Conservation (phyloP, 2,888 invertebrate genomes). For the Brenthis daphne region DNA sequence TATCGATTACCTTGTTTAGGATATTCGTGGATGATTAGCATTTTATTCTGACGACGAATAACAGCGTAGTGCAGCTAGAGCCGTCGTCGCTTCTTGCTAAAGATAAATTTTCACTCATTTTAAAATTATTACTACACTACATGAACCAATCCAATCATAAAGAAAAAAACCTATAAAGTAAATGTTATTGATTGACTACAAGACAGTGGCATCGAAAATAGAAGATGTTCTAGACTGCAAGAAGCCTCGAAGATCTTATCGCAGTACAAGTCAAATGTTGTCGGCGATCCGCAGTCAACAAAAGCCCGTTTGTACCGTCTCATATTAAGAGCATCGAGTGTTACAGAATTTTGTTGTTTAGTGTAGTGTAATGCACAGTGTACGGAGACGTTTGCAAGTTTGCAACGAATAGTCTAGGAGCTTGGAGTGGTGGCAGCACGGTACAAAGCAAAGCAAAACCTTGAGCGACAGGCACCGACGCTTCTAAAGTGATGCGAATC, state of each 20-base stretch:
- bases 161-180: slow-evolving; percentile 43
- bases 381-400: slow-evolving; percentile 67
- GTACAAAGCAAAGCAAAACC: slow-evolving; percentile 70
- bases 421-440: slow-evolving; percentile 74
- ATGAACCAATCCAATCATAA: slow-evolving; percentile 47
- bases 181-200: slow-evolving; percentile 41
- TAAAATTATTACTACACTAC: slow-evolving; percentile 47
- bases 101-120: slow-evolving; percentile 47
- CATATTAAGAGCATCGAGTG: slow-evolving; percentile 76
- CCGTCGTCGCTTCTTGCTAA: slow-evolving; percentile 70
- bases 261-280: slow-evolving; percentile 38
- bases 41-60: slow-evolving; percentile 25
- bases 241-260: slow-evolving; percentile 44
- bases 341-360: slow-evolving; percentile 77
- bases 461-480: slow-evolving; percentile 75
- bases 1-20: slow-evolving; percentile 58
- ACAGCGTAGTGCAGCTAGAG: slow-evolving; percentile 63
- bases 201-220: slow-evolving; percentile 31
- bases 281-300: slow-evolving; percentile 40
- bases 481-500: slow-evolving; percentile 65
- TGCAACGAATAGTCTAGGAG: slow-evolving; percentile 71
- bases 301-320: slow-evolving; percentile 69
- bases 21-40: slow-evolving; percentile 56
- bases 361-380: slow-evolving; percentile 78
- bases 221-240: slow-evolving; percentile 33